Conservation (phyloP, 2,797 vertebrate genomes). For the Coendou prehensilis region DNA sequence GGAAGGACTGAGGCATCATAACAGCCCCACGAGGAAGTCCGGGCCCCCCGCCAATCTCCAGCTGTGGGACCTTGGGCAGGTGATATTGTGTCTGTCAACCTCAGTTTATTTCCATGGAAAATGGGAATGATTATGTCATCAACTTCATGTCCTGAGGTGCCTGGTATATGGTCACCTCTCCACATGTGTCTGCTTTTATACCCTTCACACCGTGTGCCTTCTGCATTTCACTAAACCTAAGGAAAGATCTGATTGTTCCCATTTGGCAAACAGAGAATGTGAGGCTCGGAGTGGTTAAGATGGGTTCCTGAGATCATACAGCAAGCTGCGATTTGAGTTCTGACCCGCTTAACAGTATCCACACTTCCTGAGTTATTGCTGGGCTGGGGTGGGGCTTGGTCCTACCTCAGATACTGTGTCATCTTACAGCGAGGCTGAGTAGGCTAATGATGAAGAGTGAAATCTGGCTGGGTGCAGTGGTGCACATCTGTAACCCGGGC, state of each 20-base stretch:
- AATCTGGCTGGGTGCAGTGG: not conserved
- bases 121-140: not conserved
- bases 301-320: not conserved
- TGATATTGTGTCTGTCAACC: not conserved
- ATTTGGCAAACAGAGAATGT: not conserved
- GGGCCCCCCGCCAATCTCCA: not conserved
- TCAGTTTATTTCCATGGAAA: not conserved
- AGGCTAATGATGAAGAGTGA: not conserved
- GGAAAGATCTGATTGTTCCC: not conserved
- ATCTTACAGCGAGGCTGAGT: not conserved
- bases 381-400: not conserved
- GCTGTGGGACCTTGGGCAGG: not conserved
- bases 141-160: not conserved
- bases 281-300: slow-evolving; percentile 3
- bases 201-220: accelerated
- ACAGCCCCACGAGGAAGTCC: not conserved
- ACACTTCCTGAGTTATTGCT: not conserved
- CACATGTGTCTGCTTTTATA: not conserved
- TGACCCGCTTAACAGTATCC: not conserved
- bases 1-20: not conserved
- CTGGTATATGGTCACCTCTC: not conserved
- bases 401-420: not conserved
- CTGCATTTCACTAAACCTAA: not conserved
- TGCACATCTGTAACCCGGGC: not conserved
- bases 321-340: not conserved